These are phyloP conservation scores for Melanerpes aurifrons DNA, from an alignment of 2,113 vertebrate species.

Conservation along the genomic window DNA sequence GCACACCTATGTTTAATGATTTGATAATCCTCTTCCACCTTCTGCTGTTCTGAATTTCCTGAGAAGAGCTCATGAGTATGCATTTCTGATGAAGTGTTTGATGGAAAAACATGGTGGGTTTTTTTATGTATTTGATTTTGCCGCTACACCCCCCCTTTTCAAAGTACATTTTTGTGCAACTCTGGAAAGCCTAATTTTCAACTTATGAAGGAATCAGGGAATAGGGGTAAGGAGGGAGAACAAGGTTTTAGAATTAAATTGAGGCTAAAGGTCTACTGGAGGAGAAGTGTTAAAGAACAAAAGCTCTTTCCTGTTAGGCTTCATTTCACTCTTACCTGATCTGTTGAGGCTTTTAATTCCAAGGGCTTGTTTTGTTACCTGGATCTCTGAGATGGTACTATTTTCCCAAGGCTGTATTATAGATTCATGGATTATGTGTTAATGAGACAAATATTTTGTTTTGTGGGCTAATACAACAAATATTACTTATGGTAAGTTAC, in stretches of 20 bases:
- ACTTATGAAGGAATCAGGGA: not conserved
- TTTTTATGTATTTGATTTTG: not conserved
- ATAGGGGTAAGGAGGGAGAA: not conserved
- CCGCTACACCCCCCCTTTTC: not conserved
- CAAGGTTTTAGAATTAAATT: conserved; percentile 11
- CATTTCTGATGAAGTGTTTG: conserved; percentile 57
- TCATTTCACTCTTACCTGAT: not conserved
- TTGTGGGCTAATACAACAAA: not conserved
- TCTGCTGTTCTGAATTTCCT: not conserved
- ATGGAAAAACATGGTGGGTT: conserved; percentile 17
- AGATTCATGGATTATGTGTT: not conserved
- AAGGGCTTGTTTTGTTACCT: not conserved
- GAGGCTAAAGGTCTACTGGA: not conserved
- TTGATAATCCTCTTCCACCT: conserved; percentile 16
- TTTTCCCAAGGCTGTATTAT: not conserved
- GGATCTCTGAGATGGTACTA: not conserved
- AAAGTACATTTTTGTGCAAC: conserved; percentile 20
- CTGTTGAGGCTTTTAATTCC: not conserved
- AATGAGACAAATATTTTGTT: not conserved
- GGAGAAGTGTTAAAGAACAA: not conserved
- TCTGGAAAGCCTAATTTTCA: conserved; percentile 22
- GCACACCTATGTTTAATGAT: conserved; percentile 60
- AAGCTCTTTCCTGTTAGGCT: not conserved
- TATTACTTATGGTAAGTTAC: not conserved
- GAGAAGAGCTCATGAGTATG: not conserved